Conservation (phyloP, 1,140 invertebrate genomes). For the Conus ventricosus region DNA sequence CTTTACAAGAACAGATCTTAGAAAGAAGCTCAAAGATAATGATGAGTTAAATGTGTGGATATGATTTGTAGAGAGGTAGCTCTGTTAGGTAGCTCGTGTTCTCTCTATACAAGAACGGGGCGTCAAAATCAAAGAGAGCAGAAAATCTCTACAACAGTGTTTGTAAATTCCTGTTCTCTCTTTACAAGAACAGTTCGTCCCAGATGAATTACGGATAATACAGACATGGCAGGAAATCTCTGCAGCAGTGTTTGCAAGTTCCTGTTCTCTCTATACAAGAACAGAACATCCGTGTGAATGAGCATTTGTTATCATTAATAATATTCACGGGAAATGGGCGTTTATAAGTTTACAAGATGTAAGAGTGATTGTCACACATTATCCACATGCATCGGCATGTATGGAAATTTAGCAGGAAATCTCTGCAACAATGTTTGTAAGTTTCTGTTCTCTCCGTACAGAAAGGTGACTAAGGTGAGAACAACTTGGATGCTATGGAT, state of each 20-base stretch:
- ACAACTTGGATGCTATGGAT: too few relatives aligned
- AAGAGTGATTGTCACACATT: too few relatives aligned
- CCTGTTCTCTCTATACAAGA: background rate
- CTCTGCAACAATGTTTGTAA: background rate
- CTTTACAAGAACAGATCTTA: slow-evolving; percentile 15
- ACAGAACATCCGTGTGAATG: background rate
- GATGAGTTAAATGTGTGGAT: too few relatives aligned
- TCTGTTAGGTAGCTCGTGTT: background rate
- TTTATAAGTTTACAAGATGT: too few relatives aligned
- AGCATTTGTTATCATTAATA: too few relatives aligned
- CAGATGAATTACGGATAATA: background rate
- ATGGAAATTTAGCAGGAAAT: too few relatives aligned
- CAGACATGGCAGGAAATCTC: background rate
- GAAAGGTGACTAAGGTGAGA: background rate
- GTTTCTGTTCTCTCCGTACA: background rate
- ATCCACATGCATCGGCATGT: too few relatives aligned
- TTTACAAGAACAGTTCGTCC: background rate
- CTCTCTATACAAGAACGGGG: background rate
- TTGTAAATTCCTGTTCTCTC: background rate
- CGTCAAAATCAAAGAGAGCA: background rate
- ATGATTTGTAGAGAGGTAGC: background rate
- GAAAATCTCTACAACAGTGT: background rate
- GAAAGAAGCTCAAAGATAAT: too few relatives aligned
- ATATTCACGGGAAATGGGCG: too few relatives aligned
- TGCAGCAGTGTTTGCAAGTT: background rate